These are phyloP conservation scores for Anaspis maculata DNA, from an alignment of 2,888 invertebrate genomes.

Conservation along the genomic window DNA sequence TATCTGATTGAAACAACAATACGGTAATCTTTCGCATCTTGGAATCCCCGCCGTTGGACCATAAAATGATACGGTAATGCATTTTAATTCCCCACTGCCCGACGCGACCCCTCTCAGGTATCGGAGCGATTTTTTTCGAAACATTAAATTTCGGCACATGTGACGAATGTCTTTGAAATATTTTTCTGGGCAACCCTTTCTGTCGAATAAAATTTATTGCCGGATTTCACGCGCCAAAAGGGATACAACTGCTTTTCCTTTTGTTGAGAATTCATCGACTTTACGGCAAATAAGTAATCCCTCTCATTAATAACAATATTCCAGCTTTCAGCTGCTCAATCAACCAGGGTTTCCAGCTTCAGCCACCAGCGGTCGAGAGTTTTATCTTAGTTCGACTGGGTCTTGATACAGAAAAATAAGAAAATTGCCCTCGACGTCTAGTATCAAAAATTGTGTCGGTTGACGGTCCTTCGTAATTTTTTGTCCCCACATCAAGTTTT, in stretches of 20 bases:
- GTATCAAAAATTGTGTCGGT: too few relatives aligned
- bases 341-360: too few relatives aligned
- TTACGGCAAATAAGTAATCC: constrained; percentile 9
- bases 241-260: constrained; percentile 1
- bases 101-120: background rate
- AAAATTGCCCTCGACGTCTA: too few relatives aligned
- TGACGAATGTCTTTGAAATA: constrained; percentile 9
- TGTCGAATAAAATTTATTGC: constrained; percentile 12
- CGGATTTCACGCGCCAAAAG: constrained; percentile 6
- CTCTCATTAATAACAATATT: too few relatives aligned
- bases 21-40: constrained; percentile 9
- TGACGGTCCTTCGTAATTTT: too few relatives aligned
- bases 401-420: too few relatives aligned
- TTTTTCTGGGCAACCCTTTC: constrained; percentile 8
- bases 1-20: constrained; percentile 11
- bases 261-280: constrained; percentile 11
- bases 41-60: constrained; percentile 4
- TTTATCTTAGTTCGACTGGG: too few relatives aligned
- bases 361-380: too few relatives aligned
- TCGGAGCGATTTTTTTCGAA: constrained; percentile 6
- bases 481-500: too few relatives aligned
- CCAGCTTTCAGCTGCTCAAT: too few relatives aligned
- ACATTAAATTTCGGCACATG: constrained; percentile 12
- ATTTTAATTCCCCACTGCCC: background rate
- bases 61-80: constrained; percentile 11